A percentile compares a stretch with the other conserved stretches of the same genome.
Conservation (phyloP, 2,888 invertebrate species). For the Bhutanitis thaidina region DNA sequence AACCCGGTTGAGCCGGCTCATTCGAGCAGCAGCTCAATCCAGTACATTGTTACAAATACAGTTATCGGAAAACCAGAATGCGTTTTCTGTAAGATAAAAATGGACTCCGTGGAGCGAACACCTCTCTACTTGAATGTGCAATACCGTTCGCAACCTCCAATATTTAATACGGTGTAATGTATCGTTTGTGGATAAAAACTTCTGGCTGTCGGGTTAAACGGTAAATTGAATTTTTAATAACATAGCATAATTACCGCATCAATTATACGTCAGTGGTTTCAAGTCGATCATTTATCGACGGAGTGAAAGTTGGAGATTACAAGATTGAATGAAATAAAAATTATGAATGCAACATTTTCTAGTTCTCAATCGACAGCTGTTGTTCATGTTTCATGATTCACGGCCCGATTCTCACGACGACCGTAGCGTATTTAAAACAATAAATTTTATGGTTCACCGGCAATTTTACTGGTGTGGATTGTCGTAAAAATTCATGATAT, state of each 20-base stretch:
- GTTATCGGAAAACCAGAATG: too few species aligned
- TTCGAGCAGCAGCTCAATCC: too few species aligned
- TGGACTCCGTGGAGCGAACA: too few species aligned
- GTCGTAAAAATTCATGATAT: constrained; percentile 3
- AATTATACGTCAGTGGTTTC: neutral
- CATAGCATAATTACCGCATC: neutral
- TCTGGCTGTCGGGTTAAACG: too few species aligned
- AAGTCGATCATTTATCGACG: constrained; percentile 13
- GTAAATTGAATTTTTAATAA: too few species aligned
- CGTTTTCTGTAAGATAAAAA: too few species aligned
- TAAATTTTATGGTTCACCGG: constrained; percentile 6
- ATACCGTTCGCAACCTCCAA: too few species aligned
- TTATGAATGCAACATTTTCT: constrained; percentile 2
- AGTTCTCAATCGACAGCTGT: neutral
- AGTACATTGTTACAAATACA: too few species aligned
- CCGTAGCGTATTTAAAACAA: constrained; percentile 5
- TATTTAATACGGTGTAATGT: too few species aligned
- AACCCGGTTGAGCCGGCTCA: too few species aligned
- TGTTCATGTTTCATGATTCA: neutral
- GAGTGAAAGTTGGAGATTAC: constrained; percentile 10
- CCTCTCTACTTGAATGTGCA: too few species aligned
- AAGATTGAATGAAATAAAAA: constrained; percentile 13
- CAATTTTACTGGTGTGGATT: constrained; percentile 1
- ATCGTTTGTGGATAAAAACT: too few species aligned
- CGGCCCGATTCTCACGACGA: constrained; percentile 10